Evolutionary conservation across 2,888 invertebrate species (phyloP), one percentile per base, ranked within the genome.

Genomic region (Macrosoma leucophasiata): DNA sequence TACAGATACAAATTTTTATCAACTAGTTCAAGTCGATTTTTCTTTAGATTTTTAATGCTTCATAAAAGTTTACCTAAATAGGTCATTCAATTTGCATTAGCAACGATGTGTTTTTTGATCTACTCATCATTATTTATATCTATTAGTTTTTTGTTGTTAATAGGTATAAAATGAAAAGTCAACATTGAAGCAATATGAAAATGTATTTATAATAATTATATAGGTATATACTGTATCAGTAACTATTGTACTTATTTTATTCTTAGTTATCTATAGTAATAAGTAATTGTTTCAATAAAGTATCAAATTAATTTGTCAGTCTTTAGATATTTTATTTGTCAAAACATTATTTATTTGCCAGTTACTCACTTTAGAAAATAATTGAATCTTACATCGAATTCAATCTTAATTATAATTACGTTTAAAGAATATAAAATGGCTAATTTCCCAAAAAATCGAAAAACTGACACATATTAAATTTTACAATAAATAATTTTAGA

Each of bases 221-320:
- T n/a, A n/a, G n/a, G n/a, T 62, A 70, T 66, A 63, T 74, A 75
- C 66, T 75, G 70, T 70, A 62, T 66, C 69, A 74, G 68, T 78
- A 70, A 64, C 55, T 74, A 75, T 77, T 77, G 74, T 78, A 79
- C 77, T 77, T 73, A 75, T 54, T 55, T 67, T 65, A 46, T 33
- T 41, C 52, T 49, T 57, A 60, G 36, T 46, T 47, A 38, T 58
- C 59, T 65, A 61, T 29, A 41, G 41, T 57, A 55, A 41, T 50
- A 55, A 47, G 52, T 56, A 51, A 52, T 57, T 52, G 51, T 55
- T 58, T 54, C 14, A 27, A 41, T 38, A 41, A 26, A 27, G 26
- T 36, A 36, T 31, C 31, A 22, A 36, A 39, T 40, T 29, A 32
- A 38, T 40, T 48, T 29, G 35, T 43, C 50, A 51, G 48, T 51